Evolutionary conservation across 2,797 vertebrate species (phyloP).

Genomic region (Clarias fuscus): DNA sequence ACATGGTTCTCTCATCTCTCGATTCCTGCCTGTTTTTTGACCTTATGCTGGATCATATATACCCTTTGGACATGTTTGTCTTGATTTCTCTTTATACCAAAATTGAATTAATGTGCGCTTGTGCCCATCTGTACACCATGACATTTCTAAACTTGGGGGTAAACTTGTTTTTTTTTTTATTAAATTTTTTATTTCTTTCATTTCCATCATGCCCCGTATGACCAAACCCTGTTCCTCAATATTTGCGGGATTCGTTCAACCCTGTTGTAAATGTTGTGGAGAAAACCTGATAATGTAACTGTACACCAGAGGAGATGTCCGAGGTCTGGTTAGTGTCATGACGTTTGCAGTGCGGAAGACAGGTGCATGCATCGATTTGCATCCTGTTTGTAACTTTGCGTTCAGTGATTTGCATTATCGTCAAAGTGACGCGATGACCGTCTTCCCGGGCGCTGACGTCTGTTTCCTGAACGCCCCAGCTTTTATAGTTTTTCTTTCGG

Average conservation of each 20-base stretch:
- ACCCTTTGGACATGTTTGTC: too few relatives aligned
- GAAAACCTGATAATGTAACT: not conserved
- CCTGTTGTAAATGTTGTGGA: not conserved
- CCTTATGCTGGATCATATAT: too few relatives aligned
- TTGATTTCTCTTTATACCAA: too few relatives aligned
- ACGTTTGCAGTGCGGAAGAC: slow-evolving; percentile 28
- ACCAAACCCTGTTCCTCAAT: not conserved
- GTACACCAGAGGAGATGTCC: slow-evolving; percentile 11
- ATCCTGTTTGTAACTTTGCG: slow-evolving; percentile 42
- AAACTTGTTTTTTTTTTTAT: too few relatives aligned
- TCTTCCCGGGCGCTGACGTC: not conserved
- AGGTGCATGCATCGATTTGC: slow-evolving; percentile 52
- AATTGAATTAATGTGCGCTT: too few relatives aligned
- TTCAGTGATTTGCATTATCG: slow-evolving; percentile 26
- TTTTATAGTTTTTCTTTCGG: not conserved
- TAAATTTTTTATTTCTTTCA: too few relatives aligned
- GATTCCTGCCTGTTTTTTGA: too few relatives aligned
- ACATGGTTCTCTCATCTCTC: too few relatives aligned
- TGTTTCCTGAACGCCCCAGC: not conserved
- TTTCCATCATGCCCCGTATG: not conserved
- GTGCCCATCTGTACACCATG: too few relatives aligned
- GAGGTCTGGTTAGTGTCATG: slow-evolving; percentile 24
- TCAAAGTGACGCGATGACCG: slow-evolving; percentile 24
- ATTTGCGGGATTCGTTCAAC: too few relatives aligned
- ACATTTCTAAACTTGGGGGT: too few relatives aligned